Conservation (phyloP, 2,888 invertebrate genomes). For the Idaea straminata region DNA sequence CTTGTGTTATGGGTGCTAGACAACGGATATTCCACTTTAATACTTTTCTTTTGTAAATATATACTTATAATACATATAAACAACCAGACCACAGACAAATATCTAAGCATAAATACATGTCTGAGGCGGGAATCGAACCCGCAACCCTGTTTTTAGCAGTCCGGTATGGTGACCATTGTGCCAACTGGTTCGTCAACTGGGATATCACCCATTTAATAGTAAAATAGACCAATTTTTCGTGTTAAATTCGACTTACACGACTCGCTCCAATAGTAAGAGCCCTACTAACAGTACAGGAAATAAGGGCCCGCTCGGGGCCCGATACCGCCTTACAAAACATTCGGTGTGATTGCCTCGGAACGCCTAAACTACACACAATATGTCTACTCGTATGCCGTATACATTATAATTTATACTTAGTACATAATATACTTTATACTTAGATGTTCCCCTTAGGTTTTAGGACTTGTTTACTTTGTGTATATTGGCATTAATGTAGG, state of each 20-base stretch:
- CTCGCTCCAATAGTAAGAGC: slow-evolving; percentile 37
- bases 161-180: no score
- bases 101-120: no score
- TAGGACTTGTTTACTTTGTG: not conserved
- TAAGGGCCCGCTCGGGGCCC: slow-evolving; percentile 65
- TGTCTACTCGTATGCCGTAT: slow-evolving; percentile 9
- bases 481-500: not conserved
- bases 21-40: no score
- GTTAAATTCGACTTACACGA: not conserved
- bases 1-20: no score
- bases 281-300: slow-evolving; percentile 55
- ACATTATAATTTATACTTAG: slow-evolving; percentile 11
- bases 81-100: no score
- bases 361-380: slow-evolving; percentile 36
- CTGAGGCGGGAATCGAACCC: no score
- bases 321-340: slow-evolving; percentile 69
- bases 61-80: no score
- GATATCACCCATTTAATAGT: no score
- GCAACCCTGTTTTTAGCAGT: no score
- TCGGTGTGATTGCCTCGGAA: slow-evolving; percentile 69
- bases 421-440: not conserved
- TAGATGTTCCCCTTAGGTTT: not conserved
- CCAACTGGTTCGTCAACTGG: no score
- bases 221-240: no score
- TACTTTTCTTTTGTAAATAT: no score